Evolutionary conservation across 2,888 invertebrate species (phyloP), one percentile per base, ranked within the genome.

Genomic region (Oxyscelio sp.): DNA sequence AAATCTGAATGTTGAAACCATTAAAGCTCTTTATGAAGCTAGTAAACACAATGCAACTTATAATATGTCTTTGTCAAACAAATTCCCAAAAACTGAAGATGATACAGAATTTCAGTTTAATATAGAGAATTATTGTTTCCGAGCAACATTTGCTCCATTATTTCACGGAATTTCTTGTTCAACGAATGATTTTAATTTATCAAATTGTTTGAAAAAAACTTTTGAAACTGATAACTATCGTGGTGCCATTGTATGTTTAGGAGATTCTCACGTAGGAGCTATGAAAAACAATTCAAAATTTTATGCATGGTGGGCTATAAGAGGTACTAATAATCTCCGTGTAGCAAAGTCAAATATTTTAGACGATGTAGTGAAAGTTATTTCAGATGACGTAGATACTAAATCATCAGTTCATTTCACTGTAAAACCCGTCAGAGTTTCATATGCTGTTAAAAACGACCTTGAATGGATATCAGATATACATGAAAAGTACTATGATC

Each of bases 61-160:
- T 40, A 92, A 91, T 65, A 1, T 27, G 4, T 21, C 56, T 3
- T 11, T 22, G n/a, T 19, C 24, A 0, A 52, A 50, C 2, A 52
- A 19, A n/a, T n/a, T 0, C 0, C 27, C 27, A 27, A 27, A 27
- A 27, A 19, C 31, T n/a, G 34, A 74, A 0, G 92, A 92, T 34
- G 89, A 89, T 6, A 19, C 91, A 1, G 54, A 92, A 2, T 85
- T 86, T 0, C 91, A 93, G 59, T 93, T 94, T 74, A 89, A 90
- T 34, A 91, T 94, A 11, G 92, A 90, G 0, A 93, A 94, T 83
- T 93, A 93, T 43, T 84, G 70, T 2, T 94, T 94, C 19, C 89
- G 89, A 0, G 90, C 87, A 0, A 92, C 90, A 0, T 92, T 92
- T 34, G 91, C 91, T 0, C 93, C 93, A 0, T 21, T 93, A 0